Evolutionary conservation across 1,140 invertebrate species (phyloP), one percentile per base, ranked within the genome.

Genomic region (Drosophila sucinea): DNA sequence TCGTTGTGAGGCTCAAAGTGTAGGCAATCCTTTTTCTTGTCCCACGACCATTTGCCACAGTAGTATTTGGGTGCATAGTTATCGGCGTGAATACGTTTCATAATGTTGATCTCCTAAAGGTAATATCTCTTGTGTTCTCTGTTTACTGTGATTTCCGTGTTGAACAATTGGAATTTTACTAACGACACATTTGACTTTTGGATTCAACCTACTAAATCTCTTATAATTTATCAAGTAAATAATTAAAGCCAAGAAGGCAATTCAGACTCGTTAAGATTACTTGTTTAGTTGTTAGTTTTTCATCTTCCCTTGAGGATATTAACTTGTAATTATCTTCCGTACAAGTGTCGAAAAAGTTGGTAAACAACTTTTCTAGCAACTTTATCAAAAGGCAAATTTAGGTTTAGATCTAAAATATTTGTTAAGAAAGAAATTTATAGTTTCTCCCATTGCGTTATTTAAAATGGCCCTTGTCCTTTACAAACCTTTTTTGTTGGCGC

Each of bases 41-140:
- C 76, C 87, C 84, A 91, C 0, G 76, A 72, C 90, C 90, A 91
- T 35, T 74, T 90, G 1, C 90, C 90, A 62, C 78, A 90, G 6
- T 67, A 38, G 30, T 79, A 91, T 41, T 81, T 83, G 17, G 90
- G 84, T 2, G 72, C 78, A 63, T 77, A 80, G 35, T 77, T 67
- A 17, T 80, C 86, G 0, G 61, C 60, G 30, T 86, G 63, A 7
- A 90, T 67, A 10, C 79, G 79, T 17, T 82, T 79, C 84, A 89
- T 89, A 7, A 11, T 41, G 41, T 3, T n/a, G 1, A 10, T 2
- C 23, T 7, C 23, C 44, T 3, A 51, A 51, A 51, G 10, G 8
- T 0, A 10, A 17, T 4, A 44, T 41, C 1, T 23, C 44, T n/a
- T 4, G 25, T 27, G 0, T 51, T 51, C 3, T 44, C 4, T 44